Base-by-base conservation (phyloP, 2,113 vertebrate genomes). In the Microcebus lehilahytsara region DNA sequence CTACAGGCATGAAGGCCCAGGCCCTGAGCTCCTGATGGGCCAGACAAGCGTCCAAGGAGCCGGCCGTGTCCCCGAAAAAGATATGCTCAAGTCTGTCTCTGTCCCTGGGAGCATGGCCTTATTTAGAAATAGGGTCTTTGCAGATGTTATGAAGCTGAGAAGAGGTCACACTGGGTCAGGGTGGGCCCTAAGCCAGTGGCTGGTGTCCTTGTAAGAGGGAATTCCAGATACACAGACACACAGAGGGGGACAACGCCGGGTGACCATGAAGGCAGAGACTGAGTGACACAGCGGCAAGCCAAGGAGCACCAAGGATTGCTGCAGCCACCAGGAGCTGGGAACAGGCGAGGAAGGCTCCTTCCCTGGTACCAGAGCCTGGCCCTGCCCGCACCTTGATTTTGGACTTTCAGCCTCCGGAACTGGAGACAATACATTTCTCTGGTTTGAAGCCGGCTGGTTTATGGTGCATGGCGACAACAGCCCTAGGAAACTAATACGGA, bases 41-140 rank as follows among this genome's bases (percentile, higher is more conserved):
- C 64, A 72, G 89, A 20, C 0, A 0, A 77, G 69, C 10, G 23
- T 42, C 3, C 75, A 34, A 46, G 77, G 30, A 60, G 69, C 93
- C 67, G 53, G 83, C 46, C 78, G 40, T 34, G 40, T 51, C 23
- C 66, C 88, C 32, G 6, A 0, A 25, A 58, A 86, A 51, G 66
- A 58, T 4, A 72, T 5, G 14, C 17, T 69, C 79, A 83, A 77
- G 51, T n/a, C 58, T 81, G 60, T 46, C 14, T 22, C 42, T 42
- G 58, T 34, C 40, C 78, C 56, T 62, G 66, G 46, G 87, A 85
- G 51, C 20, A 11, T 40, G 56, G 62, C 30, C n/a, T 67, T 11
- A 83, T 62, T 89, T 64, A 71, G 56, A 87, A 87, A n/a, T 22
- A 40, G 3, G 69, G 53, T 71, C 95, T 92, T 92, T 91, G 79